Evolutionary conservation across 2,888 invertebrate genomes (phyloP), one percentile per base, ranked within the genome.

Genomic region (Empis stercorea): DNA sequence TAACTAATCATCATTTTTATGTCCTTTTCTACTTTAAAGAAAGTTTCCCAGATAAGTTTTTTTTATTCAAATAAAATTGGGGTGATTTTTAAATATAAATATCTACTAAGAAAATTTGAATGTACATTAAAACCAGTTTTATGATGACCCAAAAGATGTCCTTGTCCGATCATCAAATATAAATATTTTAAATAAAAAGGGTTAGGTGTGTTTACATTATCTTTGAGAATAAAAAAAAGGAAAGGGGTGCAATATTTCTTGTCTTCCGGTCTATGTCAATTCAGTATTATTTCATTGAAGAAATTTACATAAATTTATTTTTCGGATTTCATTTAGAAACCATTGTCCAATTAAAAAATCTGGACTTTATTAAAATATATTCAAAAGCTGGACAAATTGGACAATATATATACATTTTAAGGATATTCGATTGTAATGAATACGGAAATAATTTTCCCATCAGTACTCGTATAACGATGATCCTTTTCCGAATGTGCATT

Each of bases 61-160:
- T 27, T 27, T n/a, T n/a, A n/a, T n/a, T n/a, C n/a, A 27, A 27
- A 27, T 6, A 27, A 27, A 27, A 7, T 7, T 6, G 9, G 23
- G 23, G 23, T 27, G 6, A 48, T 50, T 40, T 42, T 46, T n/a
- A n/a, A n/a, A n/a, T n/a, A n/a, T n/a, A n/a, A n/a, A n/a, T n/a
- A n/a, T n/a, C n/a, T n/a, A n/a, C n/a, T n/a, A n/a, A n/a, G n/a
- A n/a, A n/a, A n/a, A n/a, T n/a, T n/a, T n/a, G n/a, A n/a, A n/a
- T n/a, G n/a, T n/a, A n/a, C n/a, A n/a, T n/a, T n/a, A 45, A 54
- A 54, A 54, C 53, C 49, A 52, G 53, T 53, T 54, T 48, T 48
- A 45, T 49, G 54, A 53, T 54, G 54, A 54, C 54, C 54, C 52
- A 51, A 27, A 27, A 51, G 49, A 53, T 53, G 52, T 53, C 53